Base-by-base conservation (phyloP, 2,797 vertebrate genomes). In the Rhinogobio ventralis region DNA sequence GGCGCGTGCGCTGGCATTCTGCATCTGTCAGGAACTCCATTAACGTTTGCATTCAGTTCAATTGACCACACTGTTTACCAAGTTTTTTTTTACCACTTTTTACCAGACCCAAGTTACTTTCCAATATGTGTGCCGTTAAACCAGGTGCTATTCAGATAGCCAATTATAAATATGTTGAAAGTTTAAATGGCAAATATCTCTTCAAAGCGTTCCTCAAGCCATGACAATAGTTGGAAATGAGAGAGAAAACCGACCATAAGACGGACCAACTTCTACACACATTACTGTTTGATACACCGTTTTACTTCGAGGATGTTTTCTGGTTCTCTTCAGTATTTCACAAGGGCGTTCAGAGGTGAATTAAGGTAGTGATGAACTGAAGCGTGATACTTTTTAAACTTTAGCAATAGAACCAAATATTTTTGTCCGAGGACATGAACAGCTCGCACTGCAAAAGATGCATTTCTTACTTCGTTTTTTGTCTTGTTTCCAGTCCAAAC, bases 1-100 rank as follows among this genome's bases (percentile, higher is more conserved):
- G 87, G 90, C 86, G 87, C 85, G 76, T 86, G 88, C 87, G 88
- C 88, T 88, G 85, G 88, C 85, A 79, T 84, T 84, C 86, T 86
- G 85, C 91, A 90, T 91, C 89, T 87, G 84, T 49, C 72, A 74
- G 72, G 28, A 51, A 74, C 51, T 1, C 23, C 5, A 45, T n/a
- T 42, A 71, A 2, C 2, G 60, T 28, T 64, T 7, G 28, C 25
- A 28, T 64, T 74, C 28, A 23, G 72, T 53, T 74, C 53, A 74
- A 23, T 23, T 53, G 17, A 74, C 49, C 46, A 36, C 46, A 33
- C n/a, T n/a, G n/a, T n/a, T n/a, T n/a, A n/a, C n/a, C n/a, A n/a
- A n/a, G n/a, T n/a, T n/a, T n/a, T n/a, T n/a, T n/a, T n/a, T n/a
- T n/a, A n/a, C n/a, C n/a, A n/a, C n/a, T n/a, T n/a, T n/a, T n/a